Evolutionary conservation across 2,797 vertebrate genomes (phyloP), one percentile per base, ranked within the genome.

Genomic region (Xiphorhynchus erythropygius): DNA sequence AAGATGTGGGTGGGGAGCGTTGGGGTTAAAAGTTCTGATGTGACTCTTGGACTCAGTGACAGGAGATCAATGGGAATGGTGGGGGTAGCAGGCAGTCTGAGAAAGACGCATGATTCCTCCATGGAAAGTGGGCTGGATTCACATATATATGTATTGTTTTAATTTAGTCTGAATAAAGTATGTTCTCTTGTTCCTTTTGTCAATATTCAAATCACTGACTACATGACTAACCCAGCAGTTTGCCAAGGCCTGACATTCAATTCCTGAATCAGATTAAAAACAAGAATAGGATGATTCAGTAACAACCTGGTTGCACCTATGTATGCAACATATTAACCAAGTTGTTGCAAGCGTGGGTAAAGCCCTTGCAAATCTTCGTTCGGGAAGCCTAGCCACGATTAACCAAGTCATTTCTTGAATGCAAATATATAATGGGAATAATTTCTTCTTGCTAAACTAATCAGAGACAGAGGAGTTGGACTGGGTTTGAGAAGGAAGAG

Each of bases 251-350:
- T 85, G 60, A 87, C 83, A 71, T 80, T 55, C 46, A 11, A 42
- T 42, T 59, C 28, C 46, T 83, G 77, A 80, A 69, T 73, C 59
- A 82, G 33, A 70, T 55, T 62, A 18, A 93, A 77, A 90, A 52
- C 30, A 71, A 91, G 80, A 63, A 47, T 4, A 55, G 69, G 52
- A 49, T 95, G 85, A 91, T 89, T 96, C 91, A 95, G 71, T 77
- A 92, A 75, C 0, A 5, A 70, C 64, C 65, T 85, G 59, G 39
- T 87, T 95, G 71, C 71, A 94, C 80, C 88, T 92, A 76, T 70
- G 35, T 85, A 53, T 85, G 59, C 55, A 84, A 93, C 60, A 82
- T 63, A 68, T 62, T 78, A 69, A 44, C 27, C 22, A 41, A 70
- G 60, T 83, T 44, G 44, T 44, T 21, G 44, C 19, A 44, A 44